These are phyloP conservation scores for Pseudachorutes palmiensis DNA, from an alignment of 1,140 invertebrate genomes.

Conservation along the genomic window DNA sequence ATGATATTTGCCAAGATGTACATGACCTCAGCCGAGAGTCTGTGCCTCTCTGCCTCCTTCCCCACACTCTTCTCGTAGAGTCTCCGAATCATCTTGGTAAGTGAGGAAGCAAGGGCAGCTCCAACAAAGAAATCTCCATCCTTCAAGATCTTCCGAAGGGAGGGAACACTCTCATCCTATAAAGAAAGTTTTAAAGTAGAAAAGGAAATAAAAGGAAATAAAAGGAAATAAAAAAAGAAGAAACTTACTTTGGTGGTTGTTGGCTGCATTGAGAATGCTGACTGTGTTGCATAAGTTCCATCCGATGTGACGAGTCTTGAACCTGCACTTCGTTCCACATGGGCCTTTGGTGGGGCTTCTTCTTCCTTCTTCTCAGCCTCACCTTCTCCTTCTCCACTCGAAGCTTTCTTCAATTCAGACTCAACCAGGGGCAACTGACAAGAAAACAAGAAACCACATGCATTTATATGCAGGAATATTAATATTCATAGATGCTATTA, in stretches of 20 bases:
- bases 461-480: conserved; percentile 18
- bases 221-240: no score
- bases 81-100: conserved; percentile 80
- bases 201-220: conserved; percentile 12
- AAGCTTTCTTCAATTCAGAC: conserved; percentile 62
- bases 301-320: conserved; percentile 78
- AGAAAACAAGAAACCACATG: no score
- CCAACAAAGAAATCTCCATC: conserved; percentile 95
- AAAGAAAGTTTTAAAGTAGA: conserved; percentile 4
- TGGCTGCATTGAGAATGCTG: conserved; percentile 77
- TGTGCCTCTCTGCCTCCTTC: conserved; percentile 45
- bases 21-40: conserved; percentile 77
- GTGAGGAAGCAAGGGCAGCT: conserved; percentile 76
- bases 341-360: conserved; percentile 37
- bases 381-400: conserved; percentile 44
- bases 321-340: conserved; percentile 22
- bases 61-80: conserved; percentile 23
- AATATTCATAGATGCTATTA: conserved; percentile 10
- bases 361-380: conserved; percentile 51
- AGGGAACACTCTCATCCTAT: conserved; percentile 47
- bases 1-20: conserved; percentile 77
- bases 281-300: conserved; percentile 97
- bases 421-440: conserved; percentile 74
- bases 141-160: conserved; percentile 77
- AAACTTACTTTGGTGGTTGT: conserved; percentile 44